phyloP scores from a whole-genome alignment of 2,888 invertebrate genomes.

The Neoascia interrupta region DNA sequence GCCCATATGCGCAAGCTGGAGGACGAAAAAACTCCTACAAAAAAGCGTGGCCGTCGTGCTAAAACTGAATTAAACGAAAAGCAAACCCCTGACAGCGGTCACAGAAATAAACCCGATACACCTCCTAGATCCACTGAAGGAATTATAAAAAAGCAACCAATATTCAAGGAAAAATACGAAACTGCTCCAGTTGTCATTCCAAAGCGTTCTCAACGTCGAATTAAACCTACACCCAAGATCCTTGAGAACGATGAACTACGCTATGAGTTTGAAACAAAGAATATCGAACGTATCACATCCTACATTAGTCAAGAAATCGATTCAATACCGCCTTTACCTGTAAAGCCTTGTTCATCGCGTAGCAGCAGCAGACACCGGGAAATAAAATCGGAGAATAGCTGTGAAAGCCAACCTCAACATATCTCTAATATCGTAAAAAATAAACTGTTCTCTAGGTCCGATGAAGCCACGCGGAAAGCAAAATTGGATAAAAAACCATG shows the following conservation, averaged over 20 bases:
- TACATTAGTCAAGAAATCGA: slow-evolving; percentile 51
- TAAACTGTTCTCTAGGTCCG: slow-evolving; percentile 73
- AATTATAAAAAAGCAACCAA: slow-evolving; percentile 37
- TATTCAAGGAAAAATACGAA: slow-evolving; percentile 86
- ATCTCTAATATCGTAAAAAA: slow-evolving; percentile 74
- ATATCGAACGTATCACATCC: slow-evolving; percentile 81
- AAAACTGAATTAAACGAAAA: slow-evolving; percentile 70
- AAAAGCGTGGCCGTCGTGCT: slow-evolving; percentile 78
- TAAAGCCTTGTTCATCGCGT: slow-evolving; percentile 34
- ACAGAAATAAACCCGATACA: slow-evolving; percentile 14
- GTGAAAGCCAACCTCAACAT: slow-evolving; percentile 71
- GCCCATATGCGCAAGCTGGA: slow-evolving; percentile 57
- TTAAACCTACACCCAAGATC: slow-evolving; percentile 85
- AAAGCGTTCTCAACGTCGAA: slow-evolving; percentile 81
- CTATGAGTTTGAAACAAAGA: slow-evolving; percentile 82
- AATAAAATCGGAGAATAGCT: slow-evolving; percentile 64
- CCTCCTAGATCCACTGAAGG: slow-evolving; percentile 15
- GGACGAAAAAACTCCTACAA: slow-evolving; percentile 77
- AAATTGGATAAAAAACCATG: slow-evolving; percentile 73
- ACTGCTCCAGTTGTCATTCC: slow-evolving; percentile 77
- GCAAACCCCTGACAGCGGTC: slow-evolving; percentile 18
- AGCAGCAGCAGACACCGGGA: slow-evolving; percentile 63
- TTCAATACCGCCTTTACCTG: slow-evolving; percentile 1
- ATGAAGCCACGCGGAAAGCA: slow-evolving; percentile 1
- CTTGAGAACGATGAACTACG: slow-evolving; percentile 84